Evolutionary conservation across 1,140 invertebrate genomes (phyloP).

Genomic region (Microplitis mediator): DNA sequence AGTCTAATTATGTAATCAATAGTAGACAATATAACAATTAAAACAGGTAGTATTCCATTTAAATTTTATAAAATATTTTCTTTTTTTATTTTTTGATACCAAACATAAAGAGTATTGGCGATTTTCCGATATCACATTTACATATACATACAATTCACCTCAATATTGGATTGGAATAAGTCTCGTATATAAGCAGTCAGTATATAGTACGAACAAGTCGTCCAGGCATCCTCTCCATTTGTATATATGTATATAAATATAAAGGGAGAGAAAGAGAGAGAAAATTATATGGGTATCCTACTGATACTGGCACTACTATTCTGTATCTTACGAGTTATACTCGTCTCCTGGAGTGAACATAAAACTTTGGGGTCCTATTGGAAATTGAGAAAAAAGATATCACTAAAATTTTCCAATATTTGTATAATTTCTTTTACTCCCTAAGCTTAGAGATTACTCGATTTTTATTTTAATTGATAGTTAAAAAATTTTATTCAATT

Average conservation of each 20-base stretch:
- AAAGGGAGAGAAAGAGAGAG: too few species aligned
- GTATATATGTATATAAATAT: too few species aligned
- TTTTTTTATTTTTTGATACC: background rate
- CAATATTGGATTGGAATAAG: constrained; percentile 13
- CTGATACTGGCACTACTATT: too few species aligned
- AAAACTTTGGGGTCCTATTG: constrained; percentile 21
- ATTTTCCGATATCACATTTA: constrained; percentile 28
- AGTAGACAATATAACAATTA: too few species aligned
- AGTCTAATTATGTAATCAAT: too few species aligned
- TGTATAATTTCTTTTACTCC: background rate
- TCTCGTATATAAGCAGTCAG: background rate
- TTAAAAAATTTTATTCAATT: background rate
- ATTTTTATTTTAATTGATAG: background rate
- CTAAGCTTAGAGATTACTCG: too few species aligned
- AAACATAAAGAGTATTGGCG: background rate
- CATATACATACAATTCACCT: constrained; percentile 2
- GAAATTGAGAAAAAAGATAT: constrained; percentile 22
- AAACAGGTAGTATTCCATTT: too few species aligned
- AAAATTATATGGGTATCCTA: too few species aligned
- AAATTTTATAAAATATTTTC: too few species aligned
- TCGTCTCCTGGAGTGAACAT: constrained; percentile 9
- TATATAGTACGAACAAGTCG: background rate
- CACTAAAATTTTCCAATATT: constrained; percentile 23
- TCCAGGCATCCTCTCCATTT: too few species aligned
- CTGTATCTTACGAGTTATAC: constrained; percentile 19